Evolutionary conservation across 2,113 vertebrate species (phyloP), one percentile per base, ranked within the genome.

Genomic region (Neodon shergylaensis): DNA sequence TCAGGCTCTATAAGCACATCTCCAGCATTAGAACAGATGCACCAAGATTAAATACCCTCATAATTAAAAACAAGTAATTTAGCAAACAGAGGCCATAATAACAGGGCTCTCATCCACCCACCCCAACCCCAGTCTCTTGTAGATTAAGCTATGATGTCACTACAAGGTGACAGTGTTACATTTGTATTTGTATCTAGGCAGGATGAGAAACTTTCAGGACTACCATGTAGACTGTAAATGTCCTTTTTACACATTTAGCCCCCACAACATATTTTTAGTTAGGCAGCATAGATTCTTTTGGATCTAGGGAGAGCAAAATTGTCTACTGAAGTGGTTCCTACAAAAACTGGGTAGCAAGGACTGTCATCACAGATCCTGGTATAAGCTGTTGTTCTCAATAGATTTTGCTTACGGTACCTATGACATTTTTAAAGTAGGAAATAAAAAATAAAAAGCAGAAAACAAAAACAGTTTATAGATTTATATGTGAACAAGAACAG

Each of bases 221-320:
- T 49, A 19, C 68, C 63, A 70, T 5, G 14, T 31, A 83, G 66
- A 94, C 7, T 70, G 33, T 63, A 68, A 87, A 79, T 89, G 74
- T 82, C 65, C 58, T 79, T 91, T 93, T 47, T 95, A 91, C 42
- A 91, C 42, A 79, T 92, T 96, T 91, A 86, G 92, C 22, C 84
- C 22, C 72, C 82, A 88, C 77, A 39, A 54, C 78, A 36, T 73
- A 82, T 21, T 92, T 92, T 88, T 36, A 89, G 90, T n/a, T 44
- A 65, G 83, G 52, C 2, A 39, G 3, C 33, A 83, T 14, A 83
- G 63, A 83, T 96, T 96, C 7, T 19, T 54, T 94, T 79, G 49
- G 68, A 58, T 91, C 65, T 36, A 21, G 7, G 61, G 61, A 92
- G 36, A 95, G 44, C 7, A 77, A 77, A 61, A 90, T 54, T 72